Percentiles rank a stretch among this genome's conserved stretches.
Conservation (phyloP, 2,888 invertebrate species). For the Drosophila colorata region DNA sequence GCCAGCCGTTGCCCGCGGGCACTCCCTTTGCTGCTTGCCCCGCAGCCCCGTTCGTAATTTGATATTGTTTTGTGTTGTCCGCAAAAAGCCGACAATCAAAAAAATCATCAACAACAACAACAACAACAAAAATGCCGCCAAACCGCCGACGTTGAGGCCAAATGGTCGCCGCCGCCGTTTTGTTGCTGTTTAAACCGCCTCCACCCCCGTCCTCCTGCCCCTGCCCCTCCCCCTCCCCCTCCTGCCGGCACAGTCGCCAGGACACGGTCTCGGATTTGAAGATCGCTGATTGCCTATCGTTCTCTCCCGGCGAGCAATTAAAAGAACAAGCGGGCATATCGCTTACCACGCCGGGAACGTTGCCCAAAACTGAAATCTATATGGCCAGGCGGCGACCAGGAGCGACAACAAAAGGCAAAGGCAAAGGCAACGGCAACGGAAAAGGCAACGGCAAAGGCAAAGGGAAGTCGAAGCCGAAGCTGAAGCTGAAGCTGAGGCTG, state of each 20-base stretch:
- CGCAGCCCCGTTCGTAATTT: slow-evolving; percentile 52
- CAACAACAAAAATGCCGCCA: slow-evolving; percentile 53
- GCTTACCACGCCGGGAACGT: slow-evolving; percentile 64
- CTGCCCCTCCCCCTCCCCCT: not conserved
- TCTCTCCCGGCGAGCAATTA: slow-evolving; percentile 74
- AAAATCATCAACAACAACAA: slow-evolving; percentile 31
- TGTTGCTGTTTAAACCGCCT: slow-evolving; percentile 35
- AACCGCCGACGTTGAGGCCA: slow-evolving; percentile 61
- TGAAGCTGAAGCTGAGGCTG: not conserved
- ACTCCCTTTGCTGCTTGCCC: not conserved
- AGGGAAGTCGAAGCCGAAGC: slow-evolving; percentile 53
- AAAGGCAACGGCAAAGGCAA: slow-evolving; percentile 40
- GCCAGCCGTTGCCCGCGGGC: not conserved
- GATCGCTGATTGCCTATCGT: slow-evolving; percentile 76
- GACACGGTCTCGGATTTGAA: slow-evolving; percentile 15
- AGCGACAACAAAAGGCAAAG: slow-evolving; percentile 13
- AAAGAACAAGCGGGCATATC: slow-evolving; percentile 81
- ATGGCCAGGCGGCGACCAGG: slow-evolving; percentile 38
- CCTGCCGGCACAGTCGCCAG: slow-evolving; percentile 1
- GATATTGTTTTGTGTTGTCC: slow-evolving; percentile 77
- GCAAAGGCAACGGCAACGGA: slow-evolving; percentile 59
- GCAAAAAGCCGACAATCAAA: slow-evolving; percentile 61
- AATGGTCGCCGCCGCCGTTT: slow-evolving; percentile 39
- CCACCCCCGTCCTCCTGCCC: not conserved
- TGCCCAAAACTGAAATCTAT: slow-evolving; percentile 69